Evolutionary conservation across 2,888 invertebrate species (phyloP).

Genomic region (Diplazon laetatorius): DNA sequence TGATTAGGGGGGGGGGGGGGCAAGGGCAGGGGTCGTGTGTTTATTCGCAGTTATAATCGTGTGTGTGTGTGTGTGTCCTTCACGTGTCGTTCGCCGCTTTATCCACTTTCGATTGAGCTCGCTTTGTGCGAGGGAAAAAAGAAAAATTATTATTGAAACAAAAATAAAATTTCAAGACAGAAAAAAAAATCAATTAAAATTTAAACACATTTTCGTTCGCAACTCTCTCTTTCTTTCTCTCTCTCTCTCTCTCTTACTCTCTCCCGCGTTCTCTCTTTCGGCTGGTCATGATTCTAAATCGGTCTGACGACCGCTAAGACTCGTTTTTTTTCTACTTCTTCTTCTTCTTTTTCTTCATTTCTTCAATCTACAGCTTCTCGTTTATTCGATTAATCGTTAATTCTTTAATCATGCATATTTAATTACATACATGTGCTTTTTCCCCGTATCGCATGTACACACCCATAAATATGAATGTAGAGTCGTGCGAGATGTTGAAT

Average conservation of each 20-base stretch:
- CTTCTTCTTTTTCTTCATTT: too few relatives aligned
- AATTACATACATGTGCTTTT: slow-evolving; percentile 36
- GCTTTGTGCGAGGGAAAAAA: background rate
- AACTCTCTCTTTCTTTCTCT: too few relatives aligned
- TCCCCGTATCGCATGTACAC: slow-evolving; percentile 23
- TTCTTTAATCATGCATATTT: slow-evolving; percentile 49
- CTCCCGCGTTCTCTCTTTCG: too few relatives aligned
- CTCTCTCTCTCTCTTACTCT: too few relatives aligned
- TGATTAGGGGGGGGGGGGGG: too few relatives aligned
- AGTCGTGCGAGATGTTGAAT: slow-evolving; percentile 45
- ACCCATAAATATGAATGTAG: slow-evolving; percentile 58
- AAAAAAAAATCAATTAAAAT: too few relatives aligned
- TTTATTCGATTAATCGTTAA: slow-evolving; percentile 15
- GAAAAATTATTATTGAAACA: background rate
- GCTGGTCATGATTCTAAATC: slow-evolving; percentile 55
- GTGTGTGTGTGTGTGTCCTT: background rate
- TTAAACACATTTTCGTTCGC: too few relatives aligned
- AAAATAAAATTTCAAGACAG: background rate
- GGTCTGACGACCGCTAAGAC: slow-evolving; percentile 30
- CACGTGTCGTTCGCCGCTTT: background rate
- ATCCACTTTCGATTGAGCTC: background rate
- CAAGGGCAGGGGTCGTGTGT: background rate
- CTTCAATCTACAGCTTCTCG: slow-evolving; percentile 24
- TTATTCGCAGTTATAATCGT: slow-evolving; percentile 8
- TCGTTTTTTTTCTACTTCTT: too few relatives aligned